phyloP scores from a whole-genome alignment of 2,888 invertebrate species.

The Scaptomyza cyrtandrae region DNA sequence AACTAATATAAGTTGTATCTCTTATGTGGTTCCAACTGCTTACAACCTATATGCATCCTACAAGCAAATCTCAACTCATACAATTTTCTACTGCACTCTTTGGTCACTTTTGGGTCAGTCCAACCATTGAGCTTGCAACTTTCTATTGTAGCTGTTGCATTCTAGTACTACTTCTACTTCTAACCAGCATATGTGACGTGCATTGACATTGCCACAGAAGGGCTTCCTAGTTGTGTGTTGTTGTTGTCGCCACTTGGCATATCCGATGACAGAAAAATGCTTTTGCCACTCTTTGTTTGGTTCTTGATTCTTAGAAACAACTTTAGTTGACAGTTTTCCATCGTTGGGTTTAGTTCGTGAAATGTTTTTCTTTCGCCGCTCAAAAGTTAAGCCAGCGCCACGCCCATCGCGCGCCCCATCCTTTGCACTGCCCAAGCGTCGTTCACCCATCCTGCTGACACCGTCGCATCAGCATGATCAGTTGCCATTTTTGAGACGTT shows the following conservation, averaged over 20 bases:
- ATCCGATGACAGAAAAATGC: slow-evolving; percentile 60
- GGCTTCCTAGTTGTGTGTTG: slow-evolving; percentile 49
- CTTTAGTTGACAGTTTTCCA: slow-evolving; percentile 47
- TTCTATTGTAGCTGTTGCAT: slow-evolving; percentile 18
- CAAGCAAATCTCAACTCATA: neutral
- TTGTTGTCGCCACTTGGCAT: slow-evolving; percentile 22
- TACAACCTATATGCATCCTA: neutral
- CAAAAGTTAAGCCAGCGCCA: slow-evolving; percentile 57
- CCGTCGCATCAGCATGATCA: slow-evolving; percentile 81
- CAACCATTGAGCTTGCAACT: slow-evolving; percentile 67
- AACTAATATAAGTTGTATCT: too few species aligned
- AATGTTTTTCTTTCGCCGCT: slow-evolving; percentile 72
- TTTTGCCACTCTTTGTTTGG: slow-evolving; percentile 26
- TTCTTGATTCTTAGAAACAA: slow-evolving; percentile 25
- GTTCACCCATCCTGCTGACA: slow-evolving; percentile 57
- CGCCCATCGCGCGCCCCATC: slow-evolving; percentile 69
- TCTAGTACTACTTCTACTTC: neutral
- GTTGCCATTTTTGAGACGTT: slow-evolving; percentile 80
- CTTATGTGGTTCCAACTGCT: neutral
- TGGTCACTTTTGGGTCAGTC: slow-evolving; percentile 48
- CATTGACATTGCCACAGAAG: slow-evolving; percentile 70
- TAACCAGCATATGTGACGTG: slow-evolving; percentile 27
- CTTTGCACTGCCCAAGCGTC: slow-evolving; percentile 67
- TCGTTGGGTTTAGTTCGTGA: slow-evolving; percentile 49
- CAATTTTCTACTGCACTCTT: slow-evolving; percentile 7